Conservation (phyloP, 2,797 vertebrate genomes). For the Phylloscopus collybita region DNA sequence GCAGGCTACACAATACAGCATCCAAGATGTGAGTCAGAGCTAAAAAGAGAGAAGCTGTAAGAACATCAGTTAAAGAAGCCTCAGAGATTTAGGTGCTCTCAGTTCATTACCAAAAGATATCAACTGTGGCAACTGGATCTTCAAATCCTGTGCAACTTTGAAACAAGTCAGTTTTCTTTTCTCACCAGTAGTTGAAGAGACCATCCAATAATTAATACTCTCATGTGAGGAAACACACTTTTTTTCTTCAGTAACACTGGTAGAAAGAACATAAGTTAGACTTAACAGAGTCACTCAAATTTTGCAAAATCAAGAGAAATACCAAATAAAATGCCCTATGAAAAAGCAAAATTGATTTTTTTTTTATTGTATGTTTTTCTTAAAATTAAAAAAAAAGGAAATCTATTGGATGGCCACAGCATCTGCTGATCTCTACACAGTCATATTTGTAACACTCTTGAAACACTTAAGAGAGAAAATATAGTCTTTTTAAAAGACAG, state of each 20-base stretch:
- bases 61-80: background rate
- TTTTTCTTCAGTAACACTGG: background rate
- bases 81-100: background rate
- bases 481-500: background rate
- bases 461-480: background rate
- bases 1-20: conserved; percentile 47
- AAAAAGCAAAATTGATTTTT: background rate
- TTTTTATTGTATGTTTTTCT: background rate
- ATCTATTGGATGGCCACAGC: background rate
- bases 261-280: background rate
- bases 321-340: background rate
- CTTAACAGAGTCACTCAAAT: background rate
- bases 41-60: background rate
- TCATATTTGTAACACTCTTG: background rate
- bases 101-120: background rate
- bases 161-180: background rate
- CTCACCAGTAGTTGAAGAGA: background rate
- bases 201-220: background rate
- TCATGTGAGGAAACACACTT: background rate
- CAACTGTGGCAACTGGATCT: background rate
- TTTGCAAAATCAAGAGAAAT: background rate
- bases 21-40: conserved; percentile 47
- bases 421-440: background rate
- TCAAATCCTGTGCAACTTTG: background rate
- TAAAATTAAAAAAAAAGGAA: background rate